A percentile compares a stretch with the other conserved stretches of the same genome.
These are phyloP conservation scores for Iselma pallidipennis DNA, from an alignment of 2,888 invertebrate species.

Conservation along the genomic window DNA sequence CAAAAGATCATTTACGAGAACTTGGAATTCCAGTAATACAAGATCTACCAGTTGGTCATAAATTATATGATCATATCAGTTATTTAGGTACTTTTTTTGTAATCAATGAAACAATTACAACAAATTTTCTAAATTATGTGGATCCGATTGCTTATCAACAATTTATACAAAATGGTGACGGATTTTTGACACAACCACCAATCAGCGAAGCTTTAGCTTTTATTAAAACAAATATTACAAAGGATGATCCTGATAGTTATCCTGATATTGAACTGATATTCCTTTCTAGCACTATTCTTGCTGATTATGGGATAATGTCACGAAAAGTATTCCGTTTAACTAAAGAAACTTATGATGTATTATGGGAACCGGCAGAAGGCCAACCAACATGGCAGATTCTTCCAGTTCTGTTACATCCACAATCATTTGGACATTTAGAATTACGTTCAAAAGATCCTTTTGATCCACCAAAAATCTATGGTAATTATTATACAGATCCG, in stretches of 20 bases:
- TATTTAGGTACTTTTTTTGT: constrained; percentile 63
- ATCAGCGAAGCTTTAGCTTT: constrained; percentile 68
- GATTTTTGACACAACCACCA: constrained; percentile 62
- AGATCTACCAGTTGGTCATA: constrained; percentile 69
- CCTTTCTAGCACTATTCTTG: no score
- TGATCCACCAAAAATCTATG: constrained; percentile 64
- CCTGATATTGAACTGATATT: constrained; percentile 71
- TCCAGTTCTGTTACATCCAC: constrained; percentile 64
- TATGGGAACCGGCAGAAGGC: constrained; percentile 54
- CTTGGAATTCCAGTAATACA: constrained; percentile 64
- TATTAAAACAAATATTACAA: constrained; percentile 62
- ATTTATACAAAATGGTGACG: constrained; percentile 57
- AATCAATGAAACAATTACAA: constrained; percentile 53
- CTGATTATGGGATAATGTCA: no score
- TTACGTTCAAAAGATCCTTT: constrained; percentile 60
- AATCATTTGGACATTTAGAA: constrained; percentile 58
- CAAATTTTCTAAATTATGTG: no score
- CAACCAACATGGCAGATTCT: constrained; percentile 58
- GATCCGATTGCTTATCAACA: constrained; percentile 10
- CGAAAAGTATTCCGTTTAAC: no score
- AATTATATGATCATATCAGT: constrained; percentile 70
- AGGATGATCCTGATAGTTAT: constrained; percentile 58
- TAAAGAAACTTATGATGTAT: constrained; percentile 42
- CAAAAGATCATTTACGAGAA: constrained; percentile 61
- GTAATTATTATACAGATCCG: constrained; percentile 52